Evolutionary conservation across 2,797 vertebrate species (phyloP).

Genomic region (Gymnocypris eckloni): DNA sequence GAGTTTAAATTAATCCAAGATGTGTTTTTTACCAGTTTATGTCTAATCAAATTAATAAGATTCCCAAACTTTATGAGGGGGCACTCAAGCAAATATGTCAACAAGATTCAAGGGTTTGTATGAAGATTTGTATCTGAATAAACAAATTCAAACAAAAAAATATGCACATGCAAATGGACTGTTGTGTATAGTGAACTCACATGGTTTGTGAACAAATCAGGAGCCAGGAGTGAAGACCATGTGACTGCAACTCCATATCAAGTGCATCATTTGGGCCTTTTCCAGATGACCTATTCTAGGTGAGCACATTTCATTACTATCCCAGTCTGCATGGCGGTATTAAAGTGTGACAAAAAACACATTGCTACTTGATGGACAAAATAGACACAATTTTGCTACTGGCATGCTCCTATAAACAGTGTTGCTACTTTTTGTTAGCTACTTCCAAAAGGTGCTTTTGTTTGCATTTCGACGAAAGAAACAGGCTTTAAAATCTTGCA

Average conservation of each 20-base stretch:
- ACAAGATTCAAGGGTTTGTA: neutral
- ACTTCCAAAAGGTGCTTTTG: neutral
- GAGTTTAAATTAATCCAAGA: neutral
- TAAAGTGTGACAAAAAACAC: neutral
- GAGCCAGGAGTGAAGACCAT: neutral
- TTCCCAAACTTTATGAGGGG: too few species aligned
- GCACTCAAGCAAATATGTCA: too few species aligned
- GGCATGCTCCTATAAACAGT: neutral
- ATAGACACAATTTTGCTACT: neutral
- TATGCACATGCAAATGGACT: neutral
- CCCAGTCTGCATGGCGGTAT: neutral
- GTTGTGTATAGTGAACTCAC: neutral
- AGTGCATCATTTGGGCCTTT: slow-evolving; percentile 4
- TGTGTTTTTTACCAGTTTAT: neutral
- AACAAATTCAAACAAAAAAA: neutral
- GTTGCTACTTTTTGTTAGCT: neutral
- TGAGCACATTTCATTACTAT: slow-evolving; percentile 5
- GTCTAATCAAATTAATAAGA: too few species aligned
- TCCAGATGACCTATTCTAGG: neutral
- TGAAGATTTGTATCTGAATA: neutral
- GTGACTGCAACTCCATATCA: neutral
- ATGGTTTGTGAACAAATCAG: neutral
- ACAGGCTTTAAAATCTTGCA: slow-evolving; percentile 10
- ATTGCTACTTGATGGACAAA: neutral
- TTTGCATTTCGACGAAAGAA: neutral